These are phyloP conservation scores for Xenopus borealis DNA, from an alignment of 2,113 vertebrate species.

Conservation along the genomic window DNA sequence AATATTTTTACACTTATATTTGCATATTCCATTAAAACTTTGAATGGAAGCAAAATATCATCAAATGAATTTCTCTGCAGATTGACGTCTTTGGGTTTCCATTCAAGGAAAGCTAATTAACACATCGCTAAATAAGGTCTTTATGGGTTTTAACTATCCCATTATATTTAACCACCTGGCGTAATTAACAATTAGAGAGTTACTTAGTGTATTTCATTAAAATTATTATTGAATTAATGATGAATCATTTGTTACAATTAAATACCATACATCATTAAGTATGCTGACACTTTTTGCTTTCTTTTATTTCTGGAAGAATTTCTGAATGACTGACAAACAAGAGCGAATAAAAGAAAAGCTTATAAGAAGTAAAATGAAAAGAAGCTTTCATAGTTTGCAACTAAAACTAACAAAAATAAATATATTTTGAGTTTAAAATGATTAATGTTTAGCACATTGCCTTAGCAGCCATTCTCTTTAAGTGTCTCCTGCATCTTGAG, in stretches of 20 bases:
- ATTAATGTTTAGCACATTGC: too few species aligned
- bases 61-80: too few species aligned
- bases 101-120: background rate
- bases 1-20: too few species aligned
- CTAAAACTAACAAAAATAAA: too few species aligned
- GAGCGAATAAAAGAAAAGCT: background rate
- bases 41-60: too few species aligned
- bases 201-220: conserved; percentile 40
- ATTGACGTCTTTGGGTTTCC: too few species aligned
- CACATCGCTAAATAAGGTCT: conserved; percentile 4
- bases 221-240: conserved; percentile 44
- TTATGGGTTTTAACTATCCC: conserved; percentile 24
- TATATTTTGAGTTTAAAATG: too few species aligned
- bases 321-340: conserved; percentile 15
- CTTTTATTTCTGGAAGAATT: conserved; percentile 15
- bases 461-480: too few species aligned
- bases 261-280: conserved; percentile 34
- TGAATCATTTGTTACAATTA: conserved; percentile 40
- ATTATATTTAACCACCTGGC: conserved; percentile 36
- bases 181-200: conserved; percentile 41
- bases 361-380: background rate
- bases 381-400: too few species aligned
- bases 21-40: too few species aligned
- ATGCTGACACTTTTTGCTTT: conserved; percentile 15
- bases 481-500: too few species aligned